Evolutionary conservation across 2,888 invertebrate species (phyloP), one percentile per base, ranked within the genome.

Genomic region (Drosophila ezoana): DNA sequence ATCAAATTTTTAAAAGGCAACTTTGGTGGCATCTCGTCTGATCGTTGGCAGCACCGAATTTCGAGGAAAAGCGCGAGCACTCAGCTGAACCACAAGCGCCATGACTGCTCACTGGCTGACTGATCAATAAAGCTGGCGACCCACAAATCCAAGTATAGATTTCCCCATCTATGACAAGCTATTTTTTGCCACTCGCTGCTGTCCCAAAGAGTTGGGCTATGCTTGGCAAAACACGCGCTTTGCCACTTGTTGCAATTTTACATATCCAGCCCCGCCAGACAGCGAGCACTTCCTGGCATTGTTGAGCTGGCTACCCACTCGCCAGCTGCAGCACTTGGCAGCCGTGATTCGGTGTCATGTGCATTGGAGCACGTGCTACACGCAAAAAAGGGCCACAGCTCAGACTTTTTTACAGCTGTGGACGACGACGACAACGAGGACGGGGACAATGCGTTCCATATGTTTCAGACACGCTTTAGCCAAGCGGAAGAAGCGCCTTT

Each of bases 391-490:
- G 32, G 16, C 52, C 57, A 28, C 28, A 28, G 8, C 28, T 28
- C 28, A 8, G 28, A 28, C 28, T 28, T 28, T 28, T 28, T 28
- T 28, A 28, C 28, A 28, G 28, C 28, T 28, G 28, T 8, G 8
- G 28, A 28, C 28, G 28, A 28, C 8, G 23, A 1, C 28, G 28
- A 28, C 28, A 6, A 28, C 8, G 28, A 8, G 28, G 23, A 23
- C 23, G 23, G 23, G 23, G 32, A 53, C 56, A 59, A 48, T 57
- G 52, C 37, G 38, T 20, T 63, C 82, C 82, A 82, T 82, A 87
- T 82, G 82, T 85, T 82, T 64, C 73, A 85, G 88, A 82, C 85
- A 89, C 87, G 85, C 87, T 89, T 87, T 87, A 89, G 87, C 89
- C 87, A 89, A 88, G 90, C 90, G 90, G 87, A 89, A 90, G 88